These are phyloP conservation scores for Lepidurus couesii DNA, from an alignment of 1,140 invertebrate genomes.

Conservation along the genomic window DNA sequence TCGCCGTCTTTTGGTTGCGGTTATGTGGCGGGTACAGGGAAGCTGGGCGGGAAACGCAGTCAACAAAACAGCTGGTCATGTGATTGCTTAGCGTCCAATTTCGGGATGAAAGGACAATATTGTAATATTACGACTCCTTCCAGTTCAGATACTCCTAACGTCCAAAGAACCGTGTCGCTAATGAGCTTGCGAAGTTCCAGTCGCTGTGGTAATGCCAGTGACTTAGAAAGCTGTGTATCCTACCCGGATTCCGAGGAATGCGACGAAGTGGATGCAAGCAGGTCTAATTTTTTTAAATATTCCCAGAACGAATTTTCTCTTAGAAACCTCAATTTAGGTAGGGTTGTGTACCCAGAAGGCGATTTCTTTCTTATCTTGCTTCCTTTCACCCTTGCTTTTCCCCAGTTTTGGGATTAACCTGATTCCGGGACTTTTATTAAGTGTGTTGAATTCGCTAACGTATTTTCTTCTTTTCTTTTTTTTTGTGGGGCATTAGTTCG, in stretches of 20 bases:
- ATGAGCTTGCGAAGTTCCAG: not conserved
- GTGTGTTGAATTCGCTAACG: conserved; percentile 23
- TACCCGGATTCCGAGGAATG: conserved; percentile 18
- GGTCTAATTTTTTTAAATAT: not conserved
- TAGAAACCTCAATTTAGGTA: not conserved
- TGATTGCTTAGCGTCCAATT: conserved; percentile 1
- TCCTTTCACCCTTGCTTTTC: conserved; percentile 1
- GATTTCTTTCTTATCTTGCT: not conserved
- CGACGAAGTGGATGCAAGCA: not conserved
- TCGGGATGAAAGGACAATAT: not conserved
- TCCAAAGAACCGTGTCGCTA: not conserved
- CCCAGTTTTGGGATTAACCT: not conserved
- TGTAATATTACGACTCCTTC: not conserved
- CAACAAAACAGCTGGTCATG: not conserved
- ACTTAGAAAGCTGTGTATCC: not conserved
- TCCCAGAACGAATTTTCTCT: not conserved
- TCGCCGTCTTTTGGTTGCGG: not conserved
- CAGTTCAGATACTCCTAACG: not conserved
- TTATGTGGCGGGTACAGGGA: not conserved
- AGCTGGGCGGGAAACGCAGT: not conserved
- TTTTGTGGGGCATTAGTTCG: conserved; percentile 46
- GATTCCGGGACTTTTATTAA: not conserved
- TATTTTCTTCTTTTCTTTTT: conserved; percentile 35
- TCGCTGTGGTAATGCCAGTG: conserved; percentile 1
- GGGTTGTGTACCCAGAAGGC: not conserved